Base-by-base conservation (phyloP, 2,797 vertebrate species). In the Netta rufina region DNA sequence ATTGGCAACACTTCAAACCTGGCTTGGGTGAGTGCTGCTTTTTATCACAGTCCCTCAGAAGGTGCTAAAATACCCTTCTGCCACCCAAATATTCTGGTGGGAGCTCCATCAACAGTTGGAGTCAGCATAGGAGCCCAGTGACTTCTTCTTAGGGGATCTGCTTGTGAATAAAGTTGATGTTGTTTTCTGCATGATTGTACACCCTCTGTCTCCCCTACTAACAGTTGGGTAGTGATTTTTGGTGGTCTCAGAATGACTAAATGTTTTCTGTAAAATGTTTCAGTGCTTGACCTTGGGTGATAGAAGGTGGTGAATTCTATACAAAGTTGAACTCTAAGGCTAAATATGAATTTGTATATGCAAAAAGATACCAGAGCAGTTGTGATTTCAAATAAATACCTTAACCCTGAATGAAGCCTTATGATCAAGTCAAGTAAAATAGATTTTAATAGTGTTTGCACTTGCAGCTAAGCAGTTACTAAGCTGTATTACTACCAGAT, bases 361-460 rank as follows among this genome's bases (percentile, higher is more conserved):
- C 49, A 79, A 5, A 69, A 51, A 73, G 60, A 33, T 60, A 43
- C 11, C 33, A 21, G 38, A 66, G 65, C 49, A 93, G 13, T 5
- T 78, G 32, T 12, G 41, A 4, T 61, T 53, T 39, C 16, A 71
- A 79, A 74, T 51, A 69, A 75, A 65, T 51, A 38, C 28, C 39
- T 92, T 84, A 69, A 38, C 84, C 36, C 51, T 71, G 75, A 54
- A 82, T 71, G 78, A 54, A 84, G 33, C 78, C 64, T 93, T 64
- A 24, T 36, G 53, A 49, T 76, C 41, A 51, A 11, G 11, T 45
- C 49, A 45, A 57, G 65, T 80, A 70, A 82, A 92, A 61, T 49
- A 38, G 71, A 56, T 72, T 87, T 47, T 85, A 36, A 58, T 22
- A 22, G 28, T 66, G 8, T 87, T 82, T 95, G 84, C 36, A 25